Evolutionary conservation across 2,113 vertebrate species (phyloP).

Genomic region (Tychaedon coryphoeus): DNA sequence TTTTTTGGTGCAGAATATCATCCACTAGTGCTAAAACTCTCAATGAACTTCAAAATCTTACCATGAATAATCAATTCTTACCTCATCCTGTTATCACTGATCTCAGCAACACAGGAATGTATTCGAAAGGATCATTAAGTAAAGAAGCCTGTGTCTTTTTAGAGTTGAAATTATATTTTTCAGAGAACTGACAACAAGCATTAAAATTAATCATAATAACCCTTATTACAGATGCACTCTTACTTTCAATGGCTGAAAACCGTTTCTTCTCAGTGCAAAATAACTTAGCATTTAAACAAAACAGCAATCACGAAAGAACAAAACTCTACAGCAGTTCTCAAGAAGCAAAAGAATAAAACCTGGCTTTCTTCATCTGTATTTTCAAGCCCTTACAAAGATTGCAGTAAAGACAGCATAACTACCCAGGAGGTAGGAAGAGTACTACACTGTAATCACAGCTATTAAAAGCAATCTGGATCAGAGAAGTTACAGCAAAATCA

Average conservation of each 20-base stretch:
- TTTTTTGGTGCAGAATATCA: background rate
- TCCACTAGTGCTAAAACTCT: background rate
- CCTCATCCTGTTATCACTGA: background rate
- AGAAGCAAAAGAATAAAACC: background rate
- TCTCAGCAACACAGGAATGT: background rate
- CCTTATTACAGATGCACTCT: background rate
- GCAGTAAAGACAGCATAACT: background rate
- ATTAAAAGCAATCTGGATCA: background rate
- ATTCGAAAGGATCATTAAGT: background rate
- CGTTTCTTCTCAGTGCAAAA: background rate
- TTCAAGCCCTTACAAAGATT: background rate
- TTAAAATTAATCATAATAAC: background rate
- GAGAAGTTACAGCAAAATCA: background rate
- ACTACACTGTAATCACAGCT: background rate
- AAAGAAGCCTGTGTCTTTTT: background rate
- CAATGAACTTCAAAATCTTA: background rate
- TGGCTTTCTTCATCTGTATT: background rate
- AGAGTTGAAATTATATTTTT: background rate
- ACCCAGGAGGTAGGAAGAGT: background rate
- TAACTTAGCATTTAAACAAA: background rate
- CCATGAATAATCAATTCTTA: background rate
- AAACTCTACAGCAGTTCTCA: background rate
- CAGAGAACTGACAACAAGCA: background rate
- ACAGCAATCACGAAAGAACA: background rate
- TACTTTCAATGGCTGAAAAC: background rate